Conservation (phyloP, 2,797 vertebrate species). For the Gymnodraco acuticeps region DNA sequence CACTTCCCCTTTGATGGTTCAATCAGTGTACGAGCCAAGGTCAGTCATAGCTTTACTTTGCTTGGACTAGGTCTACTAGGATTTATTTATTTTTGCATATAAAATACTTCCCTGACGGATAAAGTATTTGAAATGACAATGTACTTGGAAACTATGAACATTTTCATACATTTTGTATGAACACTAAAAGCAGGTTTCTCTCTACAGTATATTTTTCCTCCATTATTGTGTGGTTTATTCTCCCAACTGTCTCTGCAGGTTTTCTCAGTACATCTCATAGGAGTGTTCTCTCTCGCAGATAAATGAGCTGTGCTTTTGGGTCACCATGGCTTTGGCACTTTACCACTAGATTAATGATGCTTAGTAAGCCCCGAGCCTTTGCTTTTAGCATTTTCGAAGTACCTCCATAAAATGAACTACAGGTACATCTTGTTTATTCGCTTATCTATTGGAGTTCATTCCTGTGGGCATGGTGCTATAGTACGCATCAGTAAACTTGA, state of each 20-base stretch:
- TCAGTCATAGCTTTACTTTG: conserved; percentile 64
- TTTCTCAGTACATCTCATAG: conserved; percentile 58
- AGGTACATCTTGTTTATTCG: conserved; percentile 73
- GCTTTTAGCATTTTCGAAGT: conserved; percentile 76
- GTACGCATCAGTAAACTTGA: conserved; percentile 51
- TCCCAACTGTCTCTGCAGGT: conserved; percentile 58
- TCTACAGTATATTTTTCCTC: conserved; percentile 25
- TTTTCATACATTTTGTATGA: conserved; percentile 33
- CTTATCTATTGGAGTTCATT: conserved; percentile 57
- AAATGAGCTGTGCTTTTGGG: conserved; percentile 82
- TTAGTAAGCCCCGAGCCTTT: conserved; percentile 67
- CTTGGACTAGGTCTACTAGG: conserved; percentile 9
- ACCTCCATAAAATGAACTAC: conserved; percentile 73
- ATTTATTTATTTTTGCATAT: conserved; percentile 24
- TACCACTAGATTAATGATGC: conserved; percentile 83
- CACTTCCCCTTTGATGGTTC: conserved; percentile 67
- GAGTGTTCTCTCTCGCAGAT: conserved; percentile 73
- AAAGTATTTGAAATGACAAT: conserved; percentile 27
- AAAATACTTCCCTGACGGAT: background rate
- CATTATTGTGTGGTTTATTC: conserved; percentile 34
- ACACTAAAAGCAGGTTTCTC: conserved; percentile 42
- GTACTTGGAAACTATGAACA: conserved; percentile 20
- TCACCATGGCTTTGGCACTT: conserved; percentile 76
- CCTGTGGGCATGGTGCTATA: conserved; percentile 48
- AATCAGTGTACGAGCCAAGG: conserved; percentile 66